phyloP scores from a whole-genome alignment of 92 coral and sea anemone genomes.

The Epizoanthus stellaris region DNA sequence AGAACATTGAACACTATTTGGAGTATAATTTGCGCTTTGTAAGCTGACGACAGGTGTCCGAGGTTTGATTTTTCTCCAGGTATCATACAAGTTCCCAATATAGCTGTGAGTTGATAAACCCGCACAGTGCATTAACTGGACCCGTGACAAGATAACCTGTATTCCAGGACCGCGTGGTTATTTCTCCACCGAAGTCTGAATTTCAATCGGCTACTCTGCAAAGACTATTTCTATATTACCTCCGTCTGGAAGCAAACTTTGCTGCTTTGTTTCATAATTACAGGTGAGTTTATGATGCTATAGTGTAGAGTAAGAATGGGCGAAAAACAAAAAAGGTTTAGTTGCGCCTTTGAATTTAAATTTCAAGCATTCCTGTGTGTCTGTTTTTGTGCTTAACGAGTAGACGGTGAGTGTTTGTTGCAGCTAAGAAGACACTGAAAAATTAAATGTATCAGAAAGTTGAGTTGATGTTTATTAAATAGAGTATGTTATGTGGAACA shows the following conservation, averaged over 20 bases:
- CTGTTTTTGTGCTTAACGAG: neutral
- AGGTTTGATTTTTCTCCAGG: conserved; percentile 45
- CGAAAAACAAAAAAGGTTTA: neutral
- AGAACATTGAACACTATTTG: neutral
- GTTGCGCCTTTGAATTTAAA: neutral
- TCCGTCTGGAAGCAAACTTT: neutral
- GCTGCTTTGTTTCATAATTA: neutral
- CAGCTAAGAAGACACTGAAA: neutral
- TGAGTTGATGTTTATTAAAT: neutral
- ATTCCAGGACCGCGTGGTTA: neutral
- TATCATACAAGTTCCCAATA: conserved; percentile 41
- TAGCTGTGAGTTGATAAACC: conserved; percentile 34
- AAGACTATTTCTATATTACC: neutral
- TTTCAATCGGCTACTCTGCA: too few relatives aligned
- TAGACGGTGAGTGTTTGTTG: neutral
- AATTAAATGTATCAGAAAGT: neutral
- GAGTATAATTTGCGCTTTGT: conserved; percentile 33
- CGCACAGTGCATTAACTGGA: conserved; percentile 29
- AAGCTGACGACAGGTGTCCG: conserved; percentile 40
- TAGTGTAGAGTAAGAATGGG: neutral
- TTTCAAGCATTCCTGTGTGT: neutral
- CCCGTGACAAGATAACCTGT: conserved; percentile 5
- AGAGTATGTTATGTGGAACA: too few relatives aligned
- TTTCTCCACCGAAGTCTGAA: too few relatives aligned
- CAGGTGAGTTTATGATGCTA: conserved; percentile 10